Evolutionary conservation across 2,113 vertebrate genomes (phyloP).

Genomic region (Elgaria multicarinata): DNA sequence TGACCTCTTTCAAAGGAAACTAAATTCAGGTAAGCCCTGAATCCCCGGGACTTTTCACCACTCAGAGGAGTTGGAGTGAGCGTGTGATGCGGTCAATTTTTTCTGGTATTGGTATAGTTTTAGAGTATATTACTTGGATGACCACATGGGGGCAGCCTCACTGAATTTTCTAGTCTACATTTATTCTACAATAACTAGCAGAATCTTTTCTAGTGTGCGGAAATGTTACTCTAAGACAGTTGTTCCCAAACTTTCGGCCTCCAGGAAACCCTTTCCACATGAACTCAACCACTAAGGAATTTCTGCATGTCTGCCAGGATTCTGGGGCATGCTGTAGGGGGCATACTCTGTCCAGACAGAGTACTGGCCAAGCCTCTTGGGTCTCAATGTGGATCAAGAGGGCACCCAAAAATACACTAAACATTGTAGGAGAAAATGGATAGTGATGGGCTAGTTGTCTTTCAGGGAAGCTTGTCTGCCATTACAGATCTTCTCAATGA

Average conservation of each 20-base stretch:
- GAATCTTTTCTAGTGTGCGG: not conserved
- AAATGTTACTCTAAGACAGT: not conserved
- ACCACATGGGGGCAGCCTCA: conserved; percentile 18
- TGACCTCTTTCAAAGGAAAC: not conserved
- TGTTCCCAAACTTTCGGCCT: not conserved
- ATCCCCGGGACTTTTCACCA: not conserved
- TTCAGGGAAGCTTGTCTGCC: not conserved
- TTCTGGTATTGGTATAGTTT: not conserved
- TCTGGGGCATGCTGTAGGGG: not conserved
- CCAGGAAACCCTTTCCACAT: not conserved
- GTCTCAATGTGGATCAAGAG: not conserved
- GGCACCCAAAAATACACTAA: not conserved
- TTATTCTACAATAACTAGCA: no score
- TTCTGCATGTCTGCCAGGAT: not conserved
- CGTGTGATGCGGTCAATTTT: no score
- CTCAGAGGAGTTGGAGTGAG: not conserved
- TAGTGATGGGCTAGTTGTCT: not conserved
- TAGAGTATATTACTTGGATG: not conserved
- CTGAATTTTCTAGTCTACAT: not conserved
- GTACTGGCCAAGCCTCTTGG: not conserved
- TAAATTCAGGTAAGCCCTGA: not conserved
- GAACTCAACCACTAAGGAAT: not conserved
- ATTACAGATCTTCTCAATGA: not conserved
- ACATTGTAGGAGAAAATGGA: not conserved
- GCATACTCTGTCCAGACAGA: no score